A percentile compares a stretch with the other conserved stretches of the same genome.
phyloP scores from a whole-genome alignment of 2,113 vertebrate species.

The Tetrax tetrax region DNA sequence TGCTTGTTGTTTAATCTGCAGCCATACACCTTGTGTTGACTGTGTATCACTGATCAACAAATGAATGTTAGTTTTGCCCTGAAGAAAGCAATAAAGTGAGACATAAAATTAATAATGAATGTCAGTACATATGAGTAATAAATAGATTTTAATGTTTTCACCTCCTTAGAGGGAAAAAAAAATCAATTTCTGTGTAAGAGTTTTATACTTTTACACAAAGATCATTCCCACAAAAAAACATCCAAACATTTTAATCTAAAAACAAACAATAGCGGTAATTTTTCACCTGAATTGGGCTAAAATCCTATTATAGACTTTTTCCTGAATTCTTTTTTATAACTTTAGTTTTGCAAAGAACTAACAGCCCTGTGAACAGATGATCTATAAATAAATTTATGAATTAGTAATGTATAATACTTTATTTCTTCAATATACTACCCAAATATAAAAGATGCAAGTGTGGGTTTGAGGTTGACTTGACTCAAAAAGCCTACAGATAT shows the following conservation, averaged over 20 bases:
- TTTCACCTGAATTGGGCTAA: background rate
- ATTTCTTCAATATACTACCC: background rate
- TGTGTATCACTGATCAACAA: background rate
- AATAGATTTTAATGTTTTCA: conserved; percentile 9
- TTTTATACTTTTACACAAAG: background rate
- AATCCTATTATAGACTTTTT: background rate
- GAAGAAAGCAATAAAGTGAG: conserved; percentile 10
- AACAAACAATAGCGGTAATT: background rate
- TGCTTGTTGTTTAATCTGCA: conserved; percentile 8
- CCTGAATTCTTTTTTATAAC: background rate
- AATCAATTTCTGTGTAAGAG: conserved; percentile 16
- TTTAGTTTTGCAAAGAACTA: background rate
- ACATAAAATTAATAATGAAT: conserved; percentile 38
- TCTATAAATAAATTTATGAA: background rate
- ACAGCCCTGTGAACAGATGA: background rate
- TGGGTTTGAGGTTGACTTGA: background rate
- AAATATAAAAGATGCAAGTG: background rate
- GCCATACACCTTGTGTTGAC: background rate
- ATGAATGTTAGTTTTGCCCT: background rate
- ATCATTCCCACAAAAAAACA: background rate
- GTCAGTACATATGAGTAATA: conserved; percentile 3
- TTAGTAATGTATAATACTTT: background rate
- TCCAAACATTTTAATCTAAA: background rate
- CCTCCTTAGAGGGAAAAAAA: background rate
- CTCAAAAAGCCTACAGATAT: background rate